phyloP scores from a whole-genome alignment of 37 sponge, comb jelly and placozoan species.

The Agelas oroides region DNA sequence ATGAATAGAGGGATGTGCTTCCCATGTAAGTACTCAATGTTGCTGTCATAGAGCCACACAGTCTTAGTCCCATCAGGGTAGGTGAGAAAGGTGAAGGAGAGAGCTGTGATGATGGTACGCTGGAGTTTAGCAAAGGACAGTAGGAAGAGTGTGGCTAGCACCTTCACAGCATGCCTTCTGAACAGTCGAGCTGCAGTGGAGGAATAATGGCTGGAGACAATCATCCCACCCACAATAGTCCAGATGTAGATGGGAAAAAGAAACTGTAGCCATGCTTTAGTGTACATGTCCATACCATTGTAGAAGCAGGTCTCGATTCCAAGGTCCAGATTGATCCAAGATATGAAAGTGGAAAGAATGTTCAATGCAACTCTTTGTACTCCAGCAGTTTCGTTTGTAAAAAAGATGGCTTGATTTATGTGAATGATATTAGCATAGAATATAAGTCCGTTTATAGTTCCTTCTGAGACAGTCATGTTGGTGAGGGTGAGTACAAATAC shows the following conservation, averaged over 20 bases:
- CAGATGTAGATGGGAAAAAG: constrained; percentile 21
- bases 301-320: constrained; percentile 26
- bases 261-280: constrained; percentile 26
- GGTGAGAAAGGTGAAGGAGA: not conserved
- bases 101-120: constrained; percentile 3
- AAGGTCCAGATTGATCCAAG: constrained; percentile 19
- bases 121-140: constrained; percentile 19
- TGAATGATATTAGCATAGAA: constrained; percentile 15
- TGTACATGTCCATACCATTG: not conserved
- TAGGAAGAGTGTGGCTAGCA: constrained; percentile 12
- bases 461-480: constrained; percentile 5
- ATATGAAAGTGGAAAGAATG: not conserved
- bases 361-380: no score
- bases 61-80: not conserved
- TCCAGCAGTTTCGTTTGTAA: not conserved
- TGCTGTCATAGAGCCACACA: not conserved
- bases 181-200: not conserved
- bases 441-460: constrained; percentile 13
- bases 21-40: no score
- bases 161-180: not conserved
- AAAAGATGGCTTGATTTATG: not conserved
- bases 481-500: not conserved
- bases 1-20: no score
- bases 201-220: not conserved
- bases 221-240: not conserved